A percentile compares a stretch with the other conserved stretches of the same genome.
Evolutionary conservation across 2,888 invertebrate genomes (phyloP).

Genomic region (Cataglyphis cursor): DNA sequence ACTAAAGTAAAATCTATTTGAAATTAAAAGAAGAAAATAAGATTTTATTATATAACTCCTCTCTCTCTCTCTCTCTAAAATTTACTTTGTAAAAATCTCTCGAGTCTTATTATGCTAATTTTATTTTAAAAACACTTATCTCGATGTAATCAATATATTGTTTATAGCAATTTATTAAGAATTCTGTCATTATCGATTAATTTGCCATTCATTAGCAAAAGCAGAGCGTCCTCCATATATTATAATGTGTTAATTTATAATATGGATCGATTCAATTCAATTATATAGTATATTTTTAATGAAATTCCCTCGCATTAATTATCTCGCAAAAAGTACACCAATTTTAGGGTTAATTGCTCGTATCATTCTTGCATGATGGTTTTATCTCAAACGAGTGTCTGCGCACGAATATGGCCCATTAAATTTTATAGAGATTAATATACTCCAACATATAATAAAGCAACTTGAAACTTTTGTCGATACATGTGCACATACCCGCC

Average conservation of each 20-base stretch:
- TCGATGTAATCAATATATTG: not conserved
- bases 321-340: not conserved
- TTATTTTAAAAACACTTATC: not conserved
- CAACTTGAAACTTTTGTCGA: not conserved
- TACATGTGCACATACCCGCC: not conserved
- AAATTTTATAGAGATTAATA: conserved; percentile 19
- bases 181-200: not conserved
- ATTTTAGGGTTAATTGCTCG: conserved; percentile 14
- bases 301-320: conserved; percentile 15
- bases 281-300: conserved; percentile 5
- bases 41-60: not conserved
- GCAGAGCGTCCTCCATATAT: no score
- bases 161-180: not conserved
- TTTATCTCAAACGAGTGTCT: conserved; percentile 1
- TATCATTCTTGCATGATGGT: not conserved
- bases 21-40: not conserved
- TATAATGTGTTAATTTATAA: not conserved
- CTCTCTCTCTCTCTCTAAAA: not conserved
- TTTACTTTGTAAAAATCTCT: not conserved
- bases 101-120: not conserved
- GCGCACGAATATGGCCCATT: not conserved
- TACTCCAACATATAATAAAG: not conserved
- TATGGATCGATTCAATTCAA: not conserved
- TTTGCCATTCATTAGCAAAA: not conserved
- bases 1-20: conserved; percentile 1